phyloP scores from a whole-genome alignment of 2,888 invertebrate genomes.

The Conomelus anceps region DNA sequence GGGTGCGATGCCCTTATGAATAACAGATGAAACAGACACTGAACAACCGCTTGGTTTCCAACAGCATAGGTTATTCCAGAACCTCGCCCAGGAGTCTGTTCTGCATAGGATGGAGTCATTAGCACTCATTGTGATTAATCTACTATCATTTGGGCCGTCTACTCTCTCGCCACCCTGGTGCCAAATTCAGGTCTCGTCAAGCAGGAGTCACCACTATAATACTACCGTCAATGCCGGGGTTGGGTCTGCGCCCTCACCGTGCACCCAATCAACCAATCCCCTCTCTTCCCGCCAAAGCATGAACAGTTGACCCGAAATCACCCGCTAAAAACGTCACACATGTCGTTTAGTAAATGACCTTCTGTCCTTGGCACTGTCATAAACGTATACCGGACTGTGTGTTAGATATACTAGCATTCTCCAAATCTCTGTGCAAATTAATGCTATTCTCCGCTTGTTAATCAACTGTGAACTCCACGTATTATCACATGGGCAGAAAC shows the following conservation, averaged over 20 bases:
- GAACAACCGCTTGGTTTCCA: background rate
- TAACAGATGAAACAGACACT: background rate
- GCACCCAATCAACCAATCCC: background rate
- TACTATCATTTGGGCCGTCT: conserved; percentile 1
- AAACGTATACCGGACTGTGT: background rate
- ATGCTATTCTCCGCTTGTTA: background rate
- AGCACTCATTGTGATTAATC: conserved; percentile 11
- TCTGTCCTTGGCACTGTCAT: background rate
- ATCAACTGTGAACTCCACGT: background rate
- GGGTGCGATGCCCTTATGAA: background rate
- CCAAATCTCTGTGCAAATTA: background rate
- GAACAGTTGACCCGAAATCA: no score
- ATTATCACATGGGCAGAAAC: no score
- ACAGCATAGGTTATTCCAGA: background rate
- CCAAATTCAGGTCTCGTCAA: background rate
- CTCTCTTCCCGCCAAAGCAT: background rate
- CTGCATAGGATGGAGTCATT: conserved; percentile 1
- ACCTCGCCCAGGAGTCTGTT: background rate
- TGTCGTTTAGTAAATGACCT: background rate
- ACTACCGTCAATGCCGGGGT: background rate
- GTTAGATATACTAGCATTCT: background rate
- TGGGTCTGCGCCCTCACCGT: background rate
- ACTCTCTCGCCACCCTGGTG: background rate
- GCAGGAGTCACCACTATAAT: background rate
- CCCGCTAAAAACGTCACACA: background rate